Evolutionary conservation across 2,888 invertebrate genomes (phyloP).

Genomic region (Timema cristinae): DNA sequence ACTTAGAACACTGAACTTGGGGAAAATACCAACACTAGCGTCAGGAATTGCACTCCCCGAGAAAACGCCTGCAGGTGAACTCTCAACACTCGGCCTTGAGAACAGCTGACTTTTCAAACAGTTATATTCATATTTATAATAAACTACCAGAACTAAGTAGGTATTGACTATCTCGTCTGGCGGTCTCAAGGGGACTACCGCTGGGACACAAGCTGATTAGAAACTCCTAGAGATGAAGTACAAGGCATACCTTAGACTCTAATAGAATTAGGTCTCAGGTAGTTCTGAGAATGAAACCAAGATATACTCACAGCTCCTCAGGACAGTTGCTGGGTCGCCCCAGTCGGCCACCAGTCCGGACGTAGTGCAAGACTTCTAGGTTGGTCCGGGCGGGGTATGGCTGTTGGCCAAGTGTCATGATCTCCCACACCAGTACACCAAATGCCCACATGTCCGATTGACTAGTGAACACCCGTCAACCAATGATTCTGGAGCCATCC

Average conservation of each 20-base stretch:
- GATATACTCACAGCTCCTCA: conserved; percentile 60
- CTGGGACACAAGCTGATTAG: too few relatives aligned
- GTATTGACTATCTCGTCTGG: too few relatives aligned
- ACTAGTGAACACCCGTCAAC: conserved; percentile 95
- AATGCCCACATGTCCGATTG: conserved; percentile 98
- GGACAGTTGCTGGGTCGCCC: conserved; percentile 81
- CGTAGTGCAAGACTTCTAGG: conserved; percentile 85
- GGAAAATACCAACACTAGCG: too few relatives aligned
- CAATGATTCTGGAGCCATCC: conserved; percentile 98
- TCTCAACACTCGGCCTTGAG: too few relatives aligned
- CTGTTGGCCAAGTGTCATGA: conserved; percentile 91
- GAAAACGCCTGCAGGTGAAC: not conserved
- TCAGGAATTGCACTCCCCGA: not conserved
- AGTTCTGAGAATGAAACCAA: too few relatives aligned
- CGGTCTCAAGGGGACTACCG: too few relatives aligned
- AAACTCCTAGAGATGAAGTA: too few relatives aligned
- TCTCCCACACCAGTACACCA: conserved; percentile 94
- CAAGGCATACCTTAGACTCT: too few relatives aligned
- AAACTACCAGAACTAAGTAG: too few relatives aligned
- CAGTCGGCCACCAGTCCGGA: conserved; percentile 82
- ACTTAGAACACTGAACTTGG: not conserved
- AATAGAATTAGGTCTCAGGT: too few relatives aligned
- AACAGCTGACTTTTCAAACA: too few relatives aligned
- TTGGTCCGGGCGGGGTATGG: conserved; percentile 94
- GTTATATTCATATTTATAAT: too few relatives aligned